Evolutionary conservation across 2,797 vertebrate genomes (phyloP).

Genomic region (Oryzias dopingdopingensis): DNA sequence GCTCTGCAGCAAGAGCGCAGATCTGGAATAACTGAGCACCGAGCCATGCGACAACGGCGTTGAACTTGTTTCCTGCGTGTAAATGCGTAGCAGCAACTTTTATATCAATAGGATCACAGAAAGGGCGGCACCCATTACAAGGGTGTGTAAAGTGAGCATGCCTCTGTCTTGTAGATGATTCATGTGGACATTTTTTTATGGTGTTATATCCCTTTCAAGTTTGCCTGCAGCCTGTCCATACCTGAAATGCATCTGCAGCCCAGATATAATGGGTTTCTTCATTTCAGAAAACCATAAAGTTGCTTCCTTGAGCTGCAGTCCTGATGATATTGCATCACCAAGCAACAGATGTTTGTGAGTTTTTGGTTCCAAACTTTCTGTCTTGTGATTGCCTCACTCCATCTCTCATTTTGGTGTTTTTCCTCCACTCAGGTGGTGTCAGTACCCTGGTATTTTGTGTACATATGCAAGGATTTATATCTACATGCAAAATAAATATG

Average conservation of each 20-base stretch:
- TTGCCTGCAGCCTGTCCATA: conserved; percentile 28
- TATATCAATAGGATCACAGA: conserved; percentile 29
- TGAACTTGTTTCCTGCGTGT: conserved; percentile 32
- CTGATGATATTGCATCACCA: conserved; percentile 54
- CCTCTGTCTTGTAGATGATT: conserved; percentile 30
- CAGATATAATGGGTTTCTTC: conserved; percentile 39
- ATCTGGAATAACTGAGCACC: conserved; percentile 48
- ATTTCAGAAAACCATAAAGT: conserved; percentile 26
- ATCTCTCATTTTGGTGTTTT: conserved; percentile 14
- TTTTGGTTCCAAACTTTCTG: conserved; percentile 52
- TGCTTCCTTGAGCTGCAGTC: conserved; percentile 35
- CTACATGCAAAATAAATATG: conserved; percentile 43
- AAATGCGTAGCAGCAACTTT: conserved; percentile 35
- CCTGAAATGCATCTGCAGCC: conserved; percentile 27
- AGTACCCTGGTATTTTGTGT: conserved; percentile 36
- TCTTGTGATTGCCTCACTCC: conserved; percentile 28
- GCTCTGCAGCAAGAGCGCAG: conserved; percentile 28
- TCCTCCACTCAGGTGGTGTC: conserved; percentile 47
- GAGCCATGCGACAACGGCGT: conserved; percentile 29
- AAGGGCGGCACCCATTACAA: conserved; percentile 38
- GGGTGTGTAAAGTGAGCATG: conserved; percentile 25
- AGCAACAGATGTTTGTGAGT: conserved; percentile 65
- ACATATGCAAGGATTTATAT: conserved; percentile 43
- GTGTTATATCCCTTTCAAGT: conserved; percentile 21
- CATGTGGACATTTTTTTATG: conserved; percentile 12